Evolutionary conservation across 1,140 invertebrate species (phyloP), one percentile per base, ranked within the genome.

Genomic region (Drosophila bifasciata): DNA sequence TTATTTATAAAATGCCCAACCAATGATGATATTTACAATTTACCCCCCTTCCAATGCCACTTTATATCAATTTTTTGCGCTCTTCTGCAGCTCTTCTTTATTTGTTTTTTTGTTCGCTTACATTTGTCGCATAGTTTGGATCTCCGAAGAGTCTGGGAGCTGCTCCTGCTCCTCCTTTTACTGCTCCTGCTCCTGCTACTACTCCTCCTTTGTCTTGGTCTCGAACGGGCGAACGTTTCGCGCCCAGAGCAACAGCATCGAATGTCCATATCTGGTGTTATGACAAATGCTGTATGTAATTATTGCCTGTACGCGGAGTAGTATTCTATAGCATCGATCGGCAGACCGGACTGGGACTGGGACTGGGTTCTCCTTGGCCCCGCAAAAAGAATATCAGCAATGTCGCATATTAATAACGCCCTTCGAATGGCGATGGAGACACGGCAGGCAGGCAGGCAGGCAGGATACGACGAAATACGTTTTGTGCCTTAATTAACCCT

Each of bases 281-380:
- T 90, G 89, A 90, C 89, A 89, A 90, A 90, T 90, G 89, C 81
- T 90, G 89, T 83, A 90, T 80, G 89, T 88, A 90, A 90, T 90
- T 89, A 90, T 88, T 84, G 79, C 79, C 78, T 76, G 58, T 76
- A 56, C 52, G 60, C 48, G 70, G 55, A 52, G 62, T 46, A 70
- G 76, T 59, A 76, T 64, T 73, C 72, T 40, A 49, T 21, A 68
- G 62, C 55, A 32, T 32, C 3, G 28, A 32, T 32, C 28, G 28
- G 28, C 28, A 60, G 66, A 48, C 51, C 71, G 59, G 58, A n/a
- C n/a, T n/a, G n/a, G n/a, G n/a, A n/a, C n/a, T n/a, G n/a, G n/a
- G n/a, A n/a, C n/a, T n/a, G n/a, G n/a, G n/a, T n/a, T n/a, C n/a
- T n/a, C n/a, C n/a, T n/a, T n/a, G n/a, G n/a, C n/a, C 40, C 23